Evolutionary conservation across 2,888 invertebrate species (phyloP), one percentile per base, ranked within the genome.

Genomic region (Tipula confusa): DNA sequence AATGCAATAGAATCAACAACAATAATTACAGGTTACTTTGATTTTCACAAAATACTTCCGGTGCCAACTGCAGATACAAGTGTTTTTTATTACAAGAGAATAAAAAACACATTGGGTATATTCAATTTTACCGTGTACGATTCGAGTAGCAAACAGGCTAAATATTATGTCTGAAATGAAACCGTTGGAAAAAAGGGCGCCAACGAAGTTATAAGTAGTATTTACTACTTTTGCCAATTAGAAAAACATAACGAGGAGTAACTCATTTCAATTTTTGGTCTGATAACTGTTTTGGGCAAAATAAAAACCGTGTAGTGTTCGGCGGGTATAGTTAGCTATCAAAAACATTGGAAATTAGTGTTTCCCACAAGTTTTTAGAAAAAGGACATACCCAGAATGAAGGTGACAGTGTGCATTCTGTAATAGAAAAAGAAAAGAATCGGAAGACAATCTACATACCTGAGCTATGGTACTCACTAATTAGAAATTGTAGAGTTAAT

Each of bases 251-350:
- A 28, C 43, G 85, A 83, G 84, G 84, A 9, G 85, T 85, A 28
- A 85, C 84, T 36, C 85, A 86, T 38, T 86, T 86, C 83, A 81
- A 84, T 36, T 87, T 87, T 83, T 87, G 85, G 85, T 87, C 86
- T n/a, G 86, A 87, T 83, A 87, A 86, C 83, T 86, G 85, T 43
- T 81, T 84, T 7, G 86, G 87, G 4, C 86, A 87, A 85, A 87
- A 87, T 84, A 81, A 85, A 36, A 87, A 86, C 83, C 84, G 86
- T 9, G 85, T 85, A 79, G 85, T 87, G 13, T 87, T 86, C 84
- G 85, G 85, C 33, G 84, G 86, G 84, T 87, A 86, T 84, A 84
- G 85, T 29, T 85, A 85, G 43, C 85, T 85, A 29, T 81, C 86
- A 6, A 84, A 83, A 29, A 85, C 85, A 43, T 85, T 84, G 83